These are phyloP conservation scores for Austrolebias charrua DNA, from an alignment of 2,797 vertebrate species.

Conservation along the genomic window DNA sequence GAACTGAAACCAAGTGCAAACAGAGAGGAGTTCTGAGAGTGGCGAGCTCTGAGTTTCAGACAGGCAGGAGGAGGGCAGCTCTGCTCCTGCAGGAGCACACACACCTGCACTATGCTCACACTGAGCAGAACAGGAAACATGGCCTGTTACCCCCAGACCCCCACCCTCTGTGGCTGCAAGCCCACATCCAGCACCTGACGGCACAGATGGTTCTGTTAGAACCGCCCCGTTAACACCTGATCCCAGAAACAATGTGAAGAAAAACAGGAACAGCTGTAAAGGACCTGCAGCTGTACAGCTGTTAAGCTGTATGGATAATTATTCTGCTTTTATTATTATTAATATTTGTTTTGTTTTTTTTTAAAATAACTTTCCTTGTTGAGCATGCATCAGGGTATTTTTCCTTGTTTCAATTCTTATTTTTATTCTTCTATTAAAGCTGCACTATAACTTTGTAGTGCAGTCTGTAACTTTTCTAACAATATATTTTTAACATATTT, in stretches of 20 bases:
- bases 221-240: conserved; percentile 29
- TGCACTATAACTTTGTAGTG: too few species aligned
- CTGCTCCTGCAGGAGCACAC: conserved; percentile 15
- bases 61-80: conserved; percentile 4
- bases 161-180: conserved; percentile 27
- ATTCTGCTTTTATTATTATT: not conserved
- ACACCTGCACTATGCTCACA: conserved; percentile 23
- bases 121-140: conserved; percentile 60
- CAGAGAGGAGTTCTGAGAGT: too few species aligned
- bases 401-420: too few species aligned
- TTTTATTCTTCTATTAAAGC: too few species aligned
- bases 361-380: too few species aligned
- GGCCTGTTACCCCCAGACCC: too few species aligned
- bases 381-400: too few species aligned
- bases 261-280: not conserved
- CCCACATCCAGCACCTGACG: conserved; percentile 59
- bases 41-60: not conserved
- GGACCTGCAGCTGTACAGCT: not conserved
- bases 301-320: not conserved
- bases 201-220: conserved; percentile 47
- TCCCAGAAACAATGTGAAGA: conserved; percentile 6
- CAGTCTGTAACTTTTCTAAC: too few species aligned
- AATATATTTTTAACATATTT: too few species aligned
- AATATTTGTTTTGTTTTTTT: too few species aligned
- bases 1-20: conserved; percentile 18